These are phyloP conservation scores for Liparis tanakae DNA, from an alignment of 2,797 vertebrate genomes.

Conservation along the genomic window DNA sequence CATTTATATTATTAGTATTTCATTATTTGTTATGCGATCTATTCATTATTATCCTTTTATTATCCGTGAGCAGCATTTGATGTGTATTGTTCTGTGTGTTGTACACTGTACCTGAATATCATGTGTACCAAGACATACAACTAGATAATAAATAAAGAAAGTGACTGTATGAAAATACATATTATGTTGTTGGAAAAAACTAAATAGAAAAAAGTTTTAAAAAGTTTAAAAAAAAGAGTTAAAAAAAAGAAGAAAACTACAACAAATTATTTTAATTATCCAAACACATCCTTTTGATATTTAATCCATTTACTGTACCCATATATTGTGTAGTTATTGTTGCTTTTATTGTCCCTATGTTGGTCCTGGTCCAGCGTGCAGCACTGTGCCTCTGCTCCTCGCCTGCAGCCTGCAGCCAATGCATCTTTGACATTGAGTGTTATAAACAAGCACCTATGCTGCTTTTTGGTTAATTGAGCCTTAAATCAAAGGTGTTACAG, in stretches of 20 bases:
- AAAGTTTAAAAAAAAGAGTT: no score
- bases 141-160: no score
- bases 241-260: neutral
- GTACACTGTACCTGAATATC: no score
- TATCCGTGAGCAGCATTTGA: no score
- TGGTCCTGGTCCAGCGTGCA: neutral
- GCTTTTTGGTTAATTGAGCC: conserved; percentile 76
- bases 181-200: no score
- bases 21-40: no score
- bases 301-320: neutral
- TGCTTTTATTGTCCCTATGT: neutral
- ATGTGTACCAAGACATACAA: no score
- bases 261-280: neutral
- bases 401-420: conserved; percentile 16
- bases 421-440: conserved; percentile 30
- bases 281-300: neutral
- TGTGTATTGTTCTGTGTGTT: no score
- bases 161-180: no score
- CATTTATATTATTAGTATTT: no score
- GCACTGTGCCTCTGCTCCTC: neutral
- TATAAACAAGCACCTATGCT: conserved; percentile 60
- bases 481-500: conserved; percentile 70
- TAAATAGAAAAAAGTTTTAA: no score
- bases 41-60: no score
- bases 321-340: neutral